Conservation (phyloP, 2,797 vertebrate genomes). For the Parauchenoglanis ngamensis region DNA sequence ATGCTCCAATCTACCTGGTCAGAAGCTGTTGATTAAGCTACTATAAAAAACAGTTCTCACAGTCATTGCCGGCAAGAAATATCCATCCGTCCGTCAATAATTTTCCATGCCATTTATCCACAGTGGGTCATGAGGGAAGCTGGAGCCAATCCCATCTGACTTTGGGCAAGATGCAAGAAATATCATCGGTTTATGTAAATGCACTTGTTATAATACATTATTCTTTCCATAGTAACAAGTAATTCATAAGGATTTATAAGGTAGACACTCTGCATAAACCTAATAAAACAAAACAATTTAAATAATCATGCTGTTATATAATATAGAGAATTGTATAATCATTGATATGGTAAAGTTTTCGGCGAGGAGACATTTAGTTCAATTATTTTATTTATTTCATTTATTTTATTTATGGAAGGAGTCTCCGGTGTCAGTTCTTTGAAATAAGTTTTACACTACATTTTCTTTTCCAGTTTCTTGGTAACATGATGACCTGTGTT, state of each 20-base stretch:
- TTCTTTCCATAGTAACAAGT: neutral
- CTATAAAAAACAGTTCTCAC: neutral
- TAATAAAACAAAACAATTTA: neutral
- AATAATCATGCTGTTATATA: neutral
- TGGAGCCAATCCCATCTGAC: too few relatives aligned
- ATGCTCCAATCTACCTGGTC: neutral
- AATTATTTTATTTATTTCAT: too few relatives aligned
- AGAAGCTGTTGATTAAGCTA: neutral
- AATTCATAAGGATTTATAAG: neutral
- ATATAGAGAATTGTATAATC: neutral
- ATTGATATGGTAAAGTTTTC: too few relatives aligned
- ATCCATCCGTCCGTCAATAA: too few relatives aligned
- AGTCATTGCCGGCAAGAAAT: neutral
- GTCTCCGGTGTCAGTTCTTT: neutral
- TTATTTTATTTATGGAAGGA: neutral
- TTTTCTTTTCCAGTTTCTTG: neutral
- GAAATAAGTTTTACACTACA: neutral
- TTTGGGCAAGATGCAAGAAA: neutral
- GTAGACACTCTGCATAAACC: neutral
- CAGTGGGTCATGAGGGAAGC: too few relatives aligned
- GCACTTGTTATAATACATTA: neutral
- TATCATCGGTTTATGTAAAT: neutral
- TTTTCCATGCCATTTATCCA: too few relatives aligned
- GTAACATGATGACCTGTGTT: neutral
- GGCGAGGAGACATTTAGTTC: neutral